These are phyloP conservation scores for Pteria penguin DNA, from an alignment of 2,888 invertebrate genomes.

Conservation along the genomic window DNA sequence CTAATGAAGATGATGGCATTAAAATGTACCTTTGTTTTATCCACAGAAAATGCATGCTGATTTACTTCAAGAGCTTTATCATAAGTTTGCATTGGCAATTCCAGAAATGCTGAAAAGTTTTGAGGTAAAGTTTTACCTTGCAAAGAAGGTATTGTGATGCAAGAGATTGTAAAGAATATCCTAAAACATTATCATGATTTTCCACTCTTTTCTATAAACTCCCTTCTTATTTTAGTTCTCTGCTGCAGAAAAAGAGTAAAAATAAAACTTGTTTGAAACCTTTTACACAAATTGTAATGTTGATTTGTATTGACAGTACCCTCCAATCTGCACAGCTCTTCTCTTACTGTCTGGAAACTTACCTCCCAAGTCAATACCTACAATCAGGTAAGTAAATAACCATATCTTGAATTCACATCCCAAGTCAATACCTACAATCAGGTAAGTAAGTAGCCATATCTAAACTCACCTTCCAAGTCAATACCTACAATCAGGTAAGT, in stretches of 20 bases:
- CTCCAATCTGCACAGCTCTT: conserved; percentile 57
- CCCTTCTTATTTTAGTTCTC: too few species aligned
- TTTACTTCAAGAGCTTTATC: conserved; percentile 57
- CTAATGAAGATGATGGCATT: too few species aligned
- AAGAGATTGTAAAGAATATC: too few species aligned
- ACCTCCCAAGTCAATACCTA: conserved; percentile 65
- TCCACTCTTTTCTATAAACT: too few species aligned
- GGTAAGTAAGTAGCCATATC: neutral
- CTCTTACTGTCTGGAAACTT: conserved; percentile 67
- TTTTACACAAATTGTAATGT: too few species aligned
- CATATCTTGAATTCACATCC: conserved; percentile 2
- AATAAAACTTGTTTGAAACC: too few species aligned
- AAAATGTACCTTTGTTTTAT: too few species aligned
- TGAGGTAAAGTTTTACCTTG: conserved; percentile 50
- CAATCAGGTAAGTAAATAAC: conserved; percentile 60
- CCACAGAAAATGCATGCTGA: too few species aligned
- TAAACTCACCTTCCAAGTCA: neutral
- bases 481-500: neutral
- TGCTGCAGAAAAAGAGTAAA: too few species aligned
- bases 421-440: neutral
- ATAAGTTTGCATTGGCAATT: conserved; percentile 63
- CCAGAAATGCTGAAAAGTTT: conserved; percentile 67
- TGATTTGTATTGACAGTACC: conserved; percentile 54
- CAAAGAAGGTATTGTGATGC: neutral
- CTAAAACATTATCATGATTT: too few species aligned